A percentile compares a stretch with the other conserved stretches of the same genome.
Conservation (phyloP, 2,797 vertebrate species). For the Halcyon leucocephala region DNA sequence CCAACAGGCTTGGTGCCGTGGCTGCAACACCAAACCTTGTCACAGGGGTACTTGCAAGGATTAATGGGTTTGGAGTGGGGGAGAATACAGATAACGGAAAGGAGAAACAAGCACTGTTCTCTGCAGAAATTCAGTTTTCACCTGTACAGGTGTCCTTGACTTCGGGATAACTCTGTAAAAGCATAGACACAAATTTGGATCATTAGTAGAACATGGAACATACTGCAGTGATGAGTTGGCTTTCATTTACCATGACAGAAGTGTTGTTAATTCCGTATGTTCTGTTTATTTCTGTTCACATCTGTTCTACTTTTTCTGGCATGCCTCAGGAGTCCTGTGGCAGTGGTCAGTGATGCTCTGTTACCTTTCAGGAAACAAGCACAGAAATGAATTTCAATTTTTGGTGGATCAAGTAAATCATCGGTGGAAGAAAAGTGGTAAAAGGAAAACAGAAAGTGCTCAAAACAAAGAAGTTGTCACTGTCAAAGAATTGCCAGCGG, state of each 20-base stretch:
- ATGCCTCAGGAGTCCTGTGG: neutral
- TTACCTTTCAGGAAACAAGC: conserved; percentile 77
- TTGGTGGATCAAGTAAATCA: conserved; percentile 78
- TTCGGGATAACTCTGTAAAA: neutral
- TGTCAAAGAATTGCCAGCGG: neutral
- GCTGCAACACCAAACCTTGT: neutral
- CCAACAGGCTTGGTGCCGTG: neutral
- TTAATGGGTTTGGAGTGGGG: neutral
- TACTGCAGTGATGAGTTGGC: neutral
- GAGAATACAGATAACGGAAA: neutral
- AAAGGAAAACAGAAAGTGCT: neutral
- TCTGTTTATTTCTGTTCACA: neutral
- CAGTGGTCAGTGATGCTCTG: neutral
- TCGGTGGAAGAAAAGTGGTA: conserved; percentile 64
- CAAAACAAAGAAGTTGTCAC: neutral
- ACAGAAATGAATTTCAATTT: conserved; percentile 76
- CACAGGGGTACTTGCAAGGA: neutral
- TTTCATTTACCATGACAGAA: neutral
- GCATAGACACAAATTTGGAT: neutral
- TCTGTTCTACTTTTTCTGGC: neutral
- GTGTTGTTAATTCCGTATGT: neutral
- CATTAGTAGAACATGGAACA: accelerated
- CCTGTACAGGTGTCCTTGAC: neutral
- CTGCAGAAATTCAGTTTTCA: neutral
- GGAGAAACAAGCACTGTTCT: neutral